phyloP scores from a whole-genome alignment of 2,888 invertebrate species.

The Bellardia bayeri region DNA sequence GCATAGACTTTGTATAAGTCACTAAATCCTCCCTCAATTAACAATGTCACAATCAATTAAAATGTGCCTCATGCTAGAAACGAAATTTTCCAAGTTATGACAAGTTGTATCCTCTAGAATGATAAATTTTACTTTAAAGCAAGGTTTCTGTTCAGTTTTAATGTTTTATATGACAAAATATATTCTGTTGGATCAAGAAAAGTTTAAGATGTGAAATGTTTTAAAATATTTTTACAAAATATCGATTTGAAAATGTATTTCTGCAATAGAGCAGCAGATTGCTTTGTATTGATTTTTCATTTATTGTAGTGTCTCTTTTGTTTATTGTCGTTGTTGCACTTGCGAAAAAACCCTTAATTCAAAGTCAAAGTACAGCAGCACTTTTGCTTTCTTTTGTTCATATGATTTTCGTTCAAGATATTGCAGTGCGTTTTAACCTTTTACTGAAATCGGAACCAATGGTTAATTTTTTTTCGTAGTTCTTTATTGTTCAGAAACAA shows the following conservation, averaged over 20 bases:
- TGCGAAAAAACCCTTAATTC: slow-evolving; percentile 47
- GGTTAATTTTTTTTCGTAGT: slow-evolving; percentile 46
- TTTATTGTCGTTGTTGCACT: slow-evolving; percentile 21
- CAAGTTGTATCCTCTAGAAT: no score
- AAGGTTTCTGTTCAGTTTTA: no score
- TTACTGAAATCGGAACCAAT: slow-evolving; percentile 46
- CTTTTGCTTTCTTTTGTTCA: slow-evolving; percentile 70
- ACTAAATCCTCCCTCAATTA: slow-evolving; percentile 11
- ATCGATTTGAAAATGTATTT: no score
- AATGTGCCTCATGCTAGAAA: slow-evolving; percentile 18
- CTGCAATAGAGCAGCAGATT: slow-evolving; percentile 30
- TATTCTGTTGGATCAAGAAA: no score
- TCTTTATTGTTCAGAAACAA: slow-evolving; percentile 43
- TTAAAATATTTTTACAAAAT: no score
- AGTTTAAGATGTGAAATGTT: no score
- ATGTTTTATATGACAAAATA: no score
- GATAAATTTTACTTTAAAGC: no score
- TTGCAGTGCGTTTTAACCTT: not conserved
- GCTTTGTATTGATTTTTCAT: slow-evolving; percentile 49
- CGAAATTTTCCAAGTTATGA: not conserved
- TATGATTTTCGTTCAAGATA: slow-evolving; percentile 29
- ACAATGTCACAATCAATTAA: slow-evolving; percentile 52
- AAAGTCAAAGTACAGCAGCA: slow-evolving; percentile 72
- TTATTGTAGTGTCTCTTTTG: slow-evolving; percentile 23
- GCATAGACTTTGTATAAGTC: slow-evolving; percentile 36